Evolutionary conservation across 2,888 invertebrate genomes (phyloP).

Genomic region (Drosophila greeni): DNA sequence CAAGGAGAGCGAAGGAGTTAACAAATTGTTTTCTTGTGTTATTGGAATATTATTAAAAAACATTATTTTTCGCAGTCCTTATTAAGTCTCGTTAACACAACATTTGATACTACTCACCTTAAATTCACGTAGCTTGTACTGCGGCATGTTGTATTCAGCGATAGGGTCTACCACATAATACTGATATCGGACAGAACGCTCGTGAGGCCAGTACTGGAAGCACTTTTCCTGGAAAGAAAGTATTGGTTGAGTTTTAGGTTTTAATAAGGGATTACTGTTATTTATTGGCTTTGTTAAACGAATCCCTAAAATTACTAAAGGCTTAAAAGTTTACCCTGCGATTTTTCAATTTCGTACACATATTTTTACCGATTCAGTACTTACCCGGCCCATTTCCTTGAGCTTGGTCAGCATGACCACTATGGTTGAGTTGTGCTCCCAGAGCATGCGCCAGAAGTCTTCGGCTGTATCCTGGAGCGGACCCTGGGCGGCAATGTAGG

Average conservation of each 20-base stretch:
- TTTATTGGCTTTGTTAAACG: background rate
- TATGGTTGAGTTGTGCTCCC: conserved; percentile 99
- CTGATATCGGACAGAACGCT: conserved; percentile 97
- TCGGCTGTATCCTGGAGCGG: conserved; percentile 97
- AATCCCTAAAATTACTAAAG: background rate
- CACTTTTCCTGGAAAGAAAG: conserved; percentile 93
- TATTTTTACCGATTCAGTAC: conserved; percentile 68
- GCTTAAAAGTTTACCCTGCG: too few species aligned
- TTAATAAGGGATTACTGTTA: background rate
- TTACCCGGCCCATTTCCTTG: conserved; percentile 97
- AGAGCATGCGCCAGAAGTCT: conserved; percentile 99
- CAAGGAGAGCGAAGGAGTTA: too few species aligned
- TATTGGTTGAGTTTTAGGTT: background rate
- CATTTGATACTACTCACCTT: conserved; percentile 85
- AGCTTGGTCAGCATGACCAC: conserved; percentile 99
- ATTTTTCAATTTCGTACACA: too few species aligned
- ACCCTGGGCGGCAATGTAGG: conserved; percentile 99
- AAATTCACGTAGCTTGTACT: conserved; percentile 98
- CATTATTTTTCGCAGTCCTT: background rate
- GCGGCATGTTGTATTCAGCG: conserved; percentile 99
- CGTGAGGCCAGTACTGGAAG: conserved; percentile 99
- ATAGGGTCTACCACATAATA: conserved; percentile 99
- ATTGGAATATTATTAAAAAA: background rate
- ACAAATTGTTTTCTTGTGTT: background rate
- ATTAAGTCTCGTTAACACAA: background rate